Conservation (phyloP, 2,113 vertebrate genomes). For the Sinocyclocheilus anophthalmus region DNA sequence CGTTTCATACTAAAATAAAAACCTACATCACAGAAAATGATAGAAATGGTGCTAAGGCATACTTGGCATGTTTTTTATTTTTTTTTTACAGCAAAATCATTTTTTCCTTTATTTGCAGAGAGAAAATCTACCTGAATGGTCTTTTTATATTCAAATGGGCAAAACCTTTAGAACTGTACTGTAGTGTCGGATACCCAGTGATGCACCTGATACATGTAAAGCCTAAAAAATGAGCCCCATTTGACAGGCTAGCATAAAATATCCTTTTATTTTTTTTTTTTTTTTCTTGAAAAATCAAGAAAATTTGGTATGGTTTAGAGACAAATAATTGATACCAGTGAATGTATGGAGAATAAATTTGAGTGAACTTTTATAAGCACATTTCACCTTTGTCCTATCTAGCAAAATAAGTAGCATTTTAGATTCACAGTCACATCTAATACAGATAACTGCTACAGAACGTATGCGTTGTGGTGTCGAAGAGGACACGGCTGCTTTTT, state of each 20-base stretch:
- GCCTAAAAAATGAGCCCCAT: neutral
- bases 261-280: neutral
- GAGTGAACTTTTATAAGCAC: neutral
- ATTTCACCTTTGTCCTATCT: neutral
- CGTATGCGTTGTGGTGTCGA: neutral
- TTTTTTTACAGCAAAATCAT: neutral
- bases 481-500: too few relatives aligned
- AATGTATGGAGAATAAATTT: neutral
- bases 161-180: conserved; percentile 70
- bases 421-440: neutral
- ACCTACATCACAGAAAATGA: conserved; percentile 7
- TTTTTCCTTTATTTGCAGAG: neutral
- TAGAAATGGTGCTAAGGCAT: conserved; percentile 19
- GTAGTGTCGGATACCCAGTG: conserved; percentile 78
- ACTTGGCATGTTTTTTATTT: neutral
- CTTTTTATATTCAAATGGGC: conserved; percentile 46
- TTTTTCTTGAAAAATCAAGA: neutral
- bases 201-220: conserved; percentile 51
- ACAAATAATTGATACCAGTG: neutral
- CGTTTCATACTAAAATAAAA: too few relatives aligned
- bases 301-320: neutral
- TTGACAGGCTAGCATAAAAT: neutral
- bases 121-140: conserved; percentile 5
- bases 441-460: conserved; percentile 11
- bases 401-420: conserved; percentile 21